Evolutionary conservation across 1,140 invertebrate genomes (phyloP), one percentile per base, ranked within the genome.

Genomic region (Grapholita molesta): DNA sequence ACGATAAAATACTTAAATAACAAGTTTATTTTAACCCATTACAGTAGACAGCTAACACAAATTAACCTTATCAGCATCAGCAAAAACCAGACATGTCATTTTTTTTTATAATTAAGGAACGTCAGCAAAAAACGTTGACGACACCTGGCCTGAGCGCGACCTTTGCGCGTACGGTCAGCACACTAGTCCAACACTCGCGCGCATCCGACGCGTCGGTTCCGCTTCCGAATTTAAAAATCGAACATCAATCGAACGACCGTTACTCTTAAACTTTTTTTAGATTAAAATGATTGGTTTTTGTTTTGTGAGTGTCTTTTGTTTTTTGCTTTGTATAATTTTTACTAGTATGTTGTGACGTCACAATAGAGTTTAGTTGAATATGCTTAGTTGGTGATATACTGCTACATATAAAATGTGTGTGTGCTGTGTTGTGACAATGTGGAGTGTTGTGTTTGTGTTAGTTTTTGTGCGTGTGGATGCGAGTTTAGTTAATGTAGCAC

Each of bases 141-240:
- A 61, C 55, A 32, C 55, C 55, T 61, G 55, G 12, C 55, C 8
- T 25, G 21, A 1, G 3, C 25, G 33, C 68, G 69, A 69, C 69
- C 72, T 74, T 74, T 71, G 55, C 69, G 67, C 69, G 55, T 24
- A 55, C 66, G 30, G 18, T 57, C 53, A 57, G 53, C 53, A 30
- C 6, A n/a, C 48, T 68, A 68, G 72, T 74, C 64, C 24, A 67
- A 35, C 30, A 38, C 67, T 52, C 69, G 38, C 57, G 69, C 53
- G 42, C 66, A 57, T 28, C 33, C 12, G 65, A 66, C 65, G 71
- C 55, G 28, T 15, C 55, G 25, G 55, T 61, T 61, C 55, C 55
- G 55, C 55, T 61, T 61, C 55, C 55, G 55, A 61, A 30, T 15
- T 28, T 57, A 12, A 28, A 61, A 61, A 28, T 15, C 55, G 55